Percentiles rank a stretch among this genome's conserved stretches.
phyloP scores from a whole-genome alignment of 2,797 vertebrate species.

The Acropternis orthonyx region DNA sequence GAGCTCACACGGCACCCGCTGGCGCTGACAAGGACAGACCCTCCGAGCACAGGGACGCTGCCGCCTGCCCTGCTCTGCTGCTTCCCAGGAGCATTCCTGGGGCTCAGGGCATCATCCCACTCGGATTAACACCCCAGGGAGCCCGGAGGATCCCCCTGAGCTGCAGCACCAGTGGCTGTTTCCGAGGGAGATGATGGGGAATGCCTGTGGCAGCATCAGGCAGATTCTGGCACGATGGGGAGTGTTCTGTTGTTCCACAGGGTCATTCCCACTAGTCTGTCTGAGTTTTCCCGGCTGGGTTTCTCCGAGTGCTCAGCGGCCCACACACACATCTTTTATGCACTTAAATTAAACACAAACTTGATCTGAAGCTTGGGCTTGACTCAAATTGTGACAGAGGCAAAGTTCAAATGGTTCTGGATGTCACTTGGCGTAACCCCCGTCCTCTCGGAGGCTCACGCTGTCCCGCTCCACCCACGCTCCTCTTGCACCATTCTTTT shows the following conservation, averaged over 20 bases:
- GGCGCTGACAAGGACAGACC: background rate
- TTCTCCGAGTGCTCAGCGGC: background rate
- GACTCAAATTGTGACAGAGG: constrained; percentile 42
- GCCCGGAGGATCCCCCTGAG: background rate
- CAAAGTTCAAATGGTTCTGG: constrained; percentile 37
- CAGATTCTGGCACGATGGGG: background rate
- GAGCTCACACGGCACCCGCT: background rate
- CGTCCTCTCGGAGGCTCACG: background rate
- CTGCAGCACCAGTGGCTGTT: background rate
- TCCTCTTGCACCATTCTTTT: background rate
- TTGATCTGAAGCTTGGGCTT: constrained; percentile 45
- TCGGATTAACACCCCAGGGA: background rate
- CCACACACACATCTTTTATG: constrained; percentile 22
- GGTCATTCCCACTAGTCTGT: constrained; percentile 9
- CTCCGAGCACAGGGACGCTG: background rate
- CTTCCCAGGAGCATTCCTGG: background rate
- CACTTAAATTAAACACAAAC: constrained; percentile 33
- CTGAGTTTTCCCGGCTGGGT: constrained; percentile 32
- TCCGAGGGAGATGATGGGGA: background rate
- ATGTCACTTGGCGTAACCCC: background rate
- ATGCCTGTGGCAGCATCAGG: background rate
- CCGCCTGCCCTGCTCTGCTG: background rate
- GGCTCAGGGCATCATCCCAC: background rate
- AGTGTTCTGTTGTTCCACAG: background rate
- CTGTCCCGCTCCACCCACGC: background rate